Evolutionary conservation across 2,113 vertebrate species (phyloP).

Genomic region (Rhea pennata): DNA sequence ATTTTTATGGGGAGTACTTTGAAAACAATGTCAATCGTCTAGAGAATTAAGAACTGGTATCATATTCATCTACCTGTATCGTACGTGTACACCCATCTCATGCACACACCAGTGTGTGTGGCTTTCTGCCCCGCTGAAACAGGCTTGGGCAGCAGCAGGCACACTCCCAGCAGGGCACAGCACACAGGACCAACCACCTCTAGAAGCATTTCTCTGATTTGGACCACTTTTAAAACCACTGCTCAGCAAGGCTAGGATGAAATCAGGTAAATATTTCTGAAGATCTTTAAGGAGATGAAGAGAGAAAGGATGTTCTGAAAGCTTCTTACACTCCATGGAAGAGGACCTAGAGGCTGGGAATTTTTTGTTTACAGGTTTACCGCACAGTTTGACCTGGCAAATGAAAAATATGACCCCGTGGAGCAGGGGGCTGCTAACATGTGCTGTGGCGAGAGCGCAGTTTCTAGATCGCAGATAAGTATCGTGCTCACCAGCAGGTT

Average conservation of each 20-base stretch:
- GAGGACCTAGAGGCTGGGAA: neutral
- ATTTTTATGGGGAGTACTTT: neutral
- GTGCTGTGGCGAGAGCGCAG: neutral
- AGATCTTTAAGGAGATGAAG: neutral
- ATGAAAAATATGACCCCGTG: rapidly evolving
- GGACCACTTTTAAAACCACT: neutral
- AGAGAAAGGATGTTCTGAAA: neutral
- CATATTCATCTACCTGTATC: neutral
- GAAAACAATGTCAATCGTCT: neutral
- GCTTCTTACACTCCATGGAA: neutral
- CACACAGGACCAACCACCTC: neutral
- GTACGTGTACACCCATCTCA: neutral
- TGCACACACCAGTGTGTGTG: too few species aligned
- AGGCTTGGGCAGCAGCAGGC: neutral
- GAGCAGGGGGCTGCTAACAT: neutral
- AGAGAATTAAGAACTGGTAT: neutral
- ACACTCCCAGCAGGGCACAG: neutral
- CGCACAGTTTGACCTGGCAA: neutral
- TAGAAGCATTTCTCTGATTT: neutral
- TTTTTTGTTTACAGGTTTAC: neutral
- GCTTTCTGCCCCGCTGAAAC: neutral
- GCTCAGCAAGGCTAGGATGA: neutral
- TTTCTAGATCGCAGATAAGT: neutral
- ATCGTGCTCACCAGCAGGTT: neutral
- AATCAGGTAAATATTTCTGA: neutral